Percentiles rank a stretch among this genome's conserved stretches.
Evolutionary conservation across 2,888 invertebrate species (phyloP).

Genomic region (Thereva unica): DNA sequence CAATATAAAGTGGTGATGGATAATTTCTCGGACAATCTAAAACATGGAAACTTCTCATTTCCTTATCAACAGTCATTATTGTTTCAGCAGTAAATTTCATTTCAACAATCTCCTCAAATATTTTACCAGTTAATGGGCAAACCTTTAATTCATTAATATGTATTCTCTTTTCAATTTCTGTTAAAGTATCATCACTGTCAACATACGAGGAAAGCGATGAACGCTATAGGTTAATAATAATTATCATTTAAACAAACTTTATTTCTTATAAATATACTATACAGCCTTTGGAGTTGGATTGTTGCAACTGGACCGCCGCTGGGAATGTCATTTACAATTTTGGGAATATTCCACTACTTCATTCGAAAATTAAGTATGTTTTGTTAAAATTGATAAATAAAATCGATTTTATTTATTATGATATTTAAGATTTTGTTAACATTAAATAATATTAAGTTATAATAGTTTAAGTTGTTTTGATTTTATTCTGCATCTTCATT

Average conservation of each 20-base stretch:
- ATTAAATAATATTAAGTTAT: too few species aligned
- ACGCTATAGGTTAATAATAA: constrained; percentile 44
- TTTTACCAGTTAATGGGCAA: background rate
- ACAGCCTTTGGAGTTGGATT: constrained; percentile 74
- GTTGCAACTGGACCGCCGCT: constrained; percentile 78
- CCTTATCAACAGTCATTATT: constrained; percentile 17
- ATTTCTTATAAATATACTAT: constrained; percentile 45
- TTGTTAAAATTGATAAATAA: constrained; percentile 31
- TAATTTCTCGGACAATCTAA: constrained; percentile 39
- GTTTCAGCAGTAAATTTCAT: background rate
- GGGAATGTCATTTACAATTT: constrained; percentile 76
- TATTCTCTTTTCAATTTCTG: background rate
- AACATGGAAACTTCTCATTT: constrained; percentile 25
- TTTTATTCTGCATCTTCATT: background rate
- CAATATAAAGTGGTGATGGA: constrained; percentile 48
- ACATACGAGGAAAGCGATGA: constrained; percentile 67
- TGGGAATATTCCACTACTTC: constrained; percentile 79
- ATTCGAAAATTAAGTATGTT: constrained; percentile 68
- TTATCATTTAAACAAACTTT: too few species aligned
- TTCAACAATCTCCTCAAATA: background rate
- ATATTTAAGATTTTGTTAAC: background rate
- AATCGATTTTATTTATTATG: background rate
- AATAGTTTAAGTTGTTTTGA: too few species aligned
- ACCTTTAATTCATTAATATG: background rate
- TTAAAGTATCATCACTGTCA: background rate